Base-by-base conservation (phyloP, 1,140 invertebrate genomes). In the Lordiphosa mommai region DNA sequence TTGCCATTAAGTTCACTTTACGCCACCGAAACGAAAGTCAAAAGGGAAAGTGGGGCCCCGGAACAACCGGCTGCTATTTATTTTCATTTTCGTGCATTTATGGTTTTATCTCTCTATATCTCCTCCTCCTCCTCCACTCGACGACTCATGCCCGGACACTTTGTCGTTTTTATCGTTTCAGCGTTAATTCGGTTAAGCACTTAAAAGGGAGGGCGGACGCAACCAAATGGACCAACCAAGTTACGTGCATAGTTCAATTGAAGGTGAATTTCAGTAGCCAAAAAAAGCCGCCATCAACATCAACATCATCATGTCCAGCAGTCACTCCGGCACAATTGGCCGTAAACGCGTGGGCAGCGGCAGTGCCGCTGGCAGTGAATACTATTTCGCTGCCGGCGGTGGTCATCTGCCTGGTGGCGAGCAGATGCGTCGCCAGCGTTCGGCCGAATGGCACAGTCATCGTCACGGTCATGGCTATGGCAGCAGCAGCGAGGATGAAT, bases 401-500 rank as follows among this genome's bases (percentile, higher is more conserved):
- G 6, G 43, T 12, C 34, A 51, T 20, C 32, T 3, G 58, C 47
- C 20, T 13, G 70, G 74, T 0, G 72, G 69, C 6, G 68, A 88
- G 27, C 77, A 87, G 44, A 65, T 92, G 89, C 89, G 91, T 51
- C 89, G 92, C 34, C 92, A 92, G 73, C 88, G 92, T 33, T 92
- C 92, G 59, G 90, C 92, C 36, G 92, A 92, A 86, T 92, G 92
- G 92, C 89, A 92, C 56, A 91, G 92, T 74, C 76, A 80, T 51
- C 90, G 91, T 57, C 90, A 91, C 65, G 90, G 90, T 20, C 91
- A 91, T 64, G 48, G 59, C 10, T 89, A 91, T 60, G 90, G 77
- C 27, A 92, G 91, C 59, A 92, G 91, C 73, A 92, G 92, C 69
- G 90, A 90, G 65, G 92, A 92, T 48, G 92, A 92, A 66, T 91